Evolutionary conservation across 2,888 invertebrate genomes (phyloP), one percentile per base, ranked within the genome.

Genomic region (Didymodactylos carnosus): DNA sequence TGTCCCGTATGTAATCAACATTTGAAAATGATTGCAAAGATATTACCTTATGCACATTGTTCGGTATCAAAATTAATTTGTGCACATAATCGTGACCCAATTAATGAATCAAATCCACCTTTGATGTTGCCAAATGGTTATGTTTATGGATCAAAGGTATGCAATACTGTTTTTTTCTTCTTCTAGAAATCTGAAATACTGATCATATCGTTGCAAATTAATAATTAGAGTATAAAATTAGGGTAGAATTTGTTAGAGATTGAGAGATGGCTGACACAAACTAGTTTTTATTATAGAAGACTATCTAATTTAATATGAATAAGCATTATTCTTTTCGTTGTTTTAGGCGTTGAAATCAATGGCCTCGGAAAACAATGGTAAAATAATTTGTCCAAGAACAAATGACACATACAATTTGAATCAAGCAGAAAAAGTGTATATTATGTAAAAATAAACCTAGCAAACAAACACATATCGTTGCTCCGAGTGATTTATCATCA

Each of bases 51-150:
- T 51, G 75, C 75, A 23, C 71, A 72, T 51, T 72, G 72, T 40
- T 75, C 72, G 0, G 71, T 71, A 27, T 75, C 75, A 4, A 72
- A 72, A 43, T 41, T 75, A 40, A 75, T 75, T 29, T 51, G 53
- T 46, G 39, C 72, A 35, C 49, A 70, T 25, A 39, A 69, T 16
- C 72, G 75, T 19, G 75, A 90, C 79, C 90, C 93, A 70, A 87
- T 98, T 80, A 94, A 98, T 85, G 95, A 97, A 83, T 91, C 97
- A 84, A 95, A 97, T 86, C 92, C 92, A 79, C 95, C 95, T 16
- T 91, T 97, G 90, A 93, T 94, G 89, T 87, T 99, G 84, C 98
- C 98, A 76, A 97, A 97, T 85, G 97, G 97, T 74, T 91, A 92
- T 84, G 94, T 98, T 75, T 97, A 94, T 78, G 83, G 83, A 29